Evolutionary conservation across 2,113 vertebrate species (phyloP).

Genomic region (Nothocercus nigrocapillus): DNA sequence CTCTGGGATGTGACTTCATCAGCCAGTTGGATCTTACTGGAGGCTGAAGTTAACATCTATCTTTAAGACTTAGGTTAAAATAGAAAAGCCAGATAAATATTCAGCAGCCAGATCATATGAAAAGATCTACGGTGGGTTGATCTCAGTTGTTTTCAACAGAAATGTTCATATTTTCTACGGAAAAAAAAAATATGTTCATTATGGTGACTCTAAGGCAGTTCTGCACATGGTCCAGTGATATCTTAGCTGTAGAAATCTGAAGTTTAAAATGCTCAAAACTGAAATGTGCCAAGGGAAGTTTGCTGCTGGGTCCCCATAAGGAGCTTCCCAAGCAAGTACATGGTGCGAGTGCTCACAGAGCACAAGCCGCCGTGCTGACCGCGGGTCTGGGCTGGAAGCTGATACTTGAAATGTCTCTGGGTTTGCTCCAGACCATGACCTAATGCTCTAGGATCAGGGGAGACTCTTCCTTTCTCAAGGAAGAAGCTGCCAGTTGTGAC

Average conservation of each 20-base stretch:
- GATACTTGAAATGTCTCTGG: neutral
- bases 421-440: neutral
- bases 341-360: neutral
- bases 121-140: neutral
- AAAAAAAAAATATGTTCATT: neutral
- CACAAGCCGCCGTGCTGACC: neutral
- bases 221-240: neutral
- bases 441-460: neutral
- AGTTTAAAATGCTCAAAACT: neutral
- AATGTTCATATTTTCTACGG: neutral
- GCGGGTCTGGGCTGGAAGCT: neutral
- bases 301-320: neutral
- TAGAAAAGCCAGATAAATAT: no score
- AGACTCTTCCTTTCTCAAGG: neutral
- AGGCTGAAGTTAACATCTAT: neutral
- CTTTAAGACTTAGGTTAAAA: neutral
- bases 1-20: neutral
- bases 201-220: neutral
- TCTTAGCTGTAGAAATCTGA: neutral
- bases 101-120: neutral
- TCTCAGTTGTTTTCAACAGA: neutral
- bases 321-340: neutral
- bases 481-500: neutral
- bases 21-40: neutral
- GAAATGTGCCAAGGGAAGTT: neutral